Percentiles rank a stretch among this genome's conserved stretches.
Conservation (phyloP, 2,113 vertebrate species). For the Psettodes erumei region DNA sequence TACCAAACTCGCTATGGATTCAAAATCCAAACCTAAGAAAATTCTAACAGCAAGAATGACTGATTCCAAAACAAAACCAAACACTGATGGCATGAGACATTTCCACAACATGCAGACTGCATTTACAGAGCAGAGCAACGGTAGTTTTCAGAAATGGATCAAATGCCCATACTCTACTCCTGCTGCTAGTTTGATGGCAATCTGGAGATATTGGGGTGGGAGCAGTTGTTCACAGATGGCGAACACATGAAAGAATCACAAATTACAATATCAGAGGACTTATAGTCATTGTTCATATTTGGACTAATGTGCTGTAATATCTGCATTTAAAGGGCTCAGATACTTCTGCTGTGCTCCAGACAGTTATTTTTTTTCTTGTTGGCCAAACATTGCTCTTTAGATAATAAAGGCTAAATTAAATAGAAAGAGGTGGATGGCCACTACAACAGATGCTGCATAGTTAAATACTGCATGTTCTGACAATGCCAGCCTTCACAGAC, state of each 20-base stretch:
- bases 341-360: background rate
- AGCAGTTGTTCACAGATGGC: no score
- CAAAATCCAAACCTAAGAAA: no score
- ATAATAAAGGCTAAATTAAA: background rate
- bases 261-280: no score
- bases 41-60: no score
- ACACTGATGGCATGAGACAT: no score
- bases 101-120: background rate
- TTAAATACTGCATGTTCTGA: background rate
- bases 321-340: background rate
- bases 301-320: background rate
- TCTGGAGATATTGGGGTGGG: background rate
- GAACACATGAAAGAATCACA: background rate
- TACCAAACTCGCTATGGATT: no score
- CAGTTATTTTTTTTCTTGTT: no score
- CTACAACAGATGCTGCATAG: background rate
- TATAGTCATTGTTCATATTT: no score
- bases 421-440: background rate
- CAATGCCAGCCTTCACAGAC: background rate
- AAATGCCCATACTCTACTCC: background rate
- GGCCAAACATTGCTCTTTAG: no score
- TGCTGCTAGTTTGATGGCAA: background rate
- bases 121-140: background rate
- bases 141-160: no score
- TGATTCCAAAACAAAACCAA: no score